Conservation (phyloP, 2,797 vertebrate genomes). For the Anableps anableps region DNA sequence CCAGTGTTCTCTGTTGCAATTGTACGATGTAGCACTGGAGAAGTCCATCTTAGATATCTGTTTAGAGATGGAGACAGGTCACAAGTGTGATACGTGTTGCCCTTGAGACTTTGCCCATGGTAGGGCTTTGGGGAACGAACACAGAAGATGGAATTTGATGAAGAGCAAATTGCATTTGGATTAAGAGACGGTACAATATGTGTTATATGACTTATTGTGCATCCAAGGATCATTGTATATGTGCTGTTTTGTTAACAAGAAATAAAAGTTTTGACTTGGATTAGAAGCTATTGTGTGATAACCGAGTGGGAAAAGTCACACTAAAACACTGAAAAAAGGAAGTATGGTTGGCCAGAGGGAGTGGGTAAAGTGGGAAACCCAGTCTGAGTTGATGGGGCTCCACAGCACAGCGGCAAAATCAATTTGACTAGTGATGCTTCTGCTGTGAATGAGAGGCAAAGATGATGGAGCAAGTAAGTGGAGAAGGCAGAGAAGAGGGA, state of each 20-base stretch:
- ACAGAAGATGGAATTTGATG: not conserved
- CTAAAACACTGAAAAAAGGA: conserved; percentile 47
- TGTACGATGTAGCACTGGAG: not conserved
- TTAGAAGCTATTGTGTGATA: no score
- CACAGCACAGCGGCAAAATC: conserved; percentile 78
- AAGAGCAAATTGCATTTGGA: not conserved
- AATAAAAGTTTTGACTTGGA: not conserved
- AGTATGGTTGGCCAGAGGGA: conserved; percentile 57
- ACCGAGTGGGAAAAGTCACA: conserved; percentile 34
- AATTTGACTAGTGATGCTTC: conserved; percentile 76
- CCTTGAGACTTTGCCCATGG: not conserved
- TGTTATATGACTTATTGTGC: not conserved
- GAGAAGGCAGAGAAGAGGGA: conserved; percentile 48
- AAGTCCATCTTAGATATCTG: not conserved
- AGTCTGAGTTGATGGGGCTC: conserved; percentile 77
- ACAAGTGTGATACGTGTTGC: not conserved
- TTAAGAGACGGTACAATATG: not conserved
- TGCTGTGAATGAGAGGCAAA: conserved; percentile 66
- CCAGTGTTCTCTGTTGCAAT: no score
- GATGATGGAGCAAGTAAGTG: conserved; percentile 62
- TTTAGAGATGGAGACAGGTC: not conserved
- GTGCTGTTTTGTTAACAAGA: not conserved
- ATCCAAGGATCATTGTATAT: not conserved
- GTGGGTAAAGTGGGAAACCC: conserved; percentile 69
- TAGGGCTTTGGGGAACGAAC: not conserved